A percentile compares a stretch with the other conserved stretches of the same genome.
Conservation (phyloP, 2,113 vertebrate species). For the Hippolais icterina region DNA sequence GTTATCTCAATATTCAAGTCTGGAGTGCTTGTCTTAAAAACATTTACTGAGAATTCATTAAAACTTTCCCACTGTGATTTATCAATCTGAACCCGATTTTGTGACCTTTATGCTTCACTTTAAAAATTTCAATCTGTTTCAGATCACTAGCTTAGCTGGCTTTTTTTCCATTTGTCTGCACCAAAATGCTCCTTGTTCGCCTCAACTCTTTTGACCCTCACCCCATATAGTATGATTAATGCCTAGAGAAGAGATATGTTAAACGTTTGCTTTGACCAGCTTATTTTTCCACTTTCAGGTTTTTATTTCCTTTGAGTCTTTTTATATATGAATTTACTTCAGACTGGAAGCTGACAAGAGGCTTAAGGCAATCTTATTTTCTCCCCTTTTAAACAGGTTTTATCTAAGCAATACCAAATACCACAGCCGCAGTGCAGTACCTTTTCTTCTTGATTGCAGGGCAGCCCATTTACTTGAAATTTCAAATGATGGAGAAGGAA, state of each 20-base stretch:
- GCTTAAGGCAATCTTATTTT: conserved; percentile 54
- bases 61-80: conserved; percentile 36
- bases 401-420: conserved; percentile 55
- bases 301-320: conserved; percentile 9
- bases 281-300: conserved; percentile 37
- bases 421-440: background rate
- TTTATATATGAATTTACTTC: conserved; percentile 38
- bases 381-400: conserved; percentile 17
- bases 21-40: conserved; percentile 6
- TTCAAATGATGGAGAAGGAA: conserved; percentile 34
- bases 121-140: conserved; percentile 49
- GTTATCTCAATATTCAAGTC: background rate
- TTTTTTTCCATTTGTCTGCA: background rate
- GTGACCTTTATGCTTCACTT: conserved; percentile 56
- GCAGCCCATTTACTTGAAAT: conserved; percentile 32
- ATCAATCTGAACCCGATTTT: conserved; percentile 28
- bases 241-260: conserved; percentile 6
- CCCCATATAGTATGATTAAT: conserved; percentile 29
- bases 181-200: conserved; percentile 29
- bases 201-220: conserved; percentile 17
- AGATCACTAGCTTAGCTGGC: conserved; percentile 7
- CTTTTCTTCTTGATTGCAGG: conserved; percentile 6
- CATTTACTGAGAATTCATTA: conserved; percentile 51
- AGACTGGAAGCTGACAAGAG: conserved; percentile 43
- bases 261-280: conserved; percentile 44